phyloP scores from a whole-genome alignment of 2,113 vertebrate species.

The Crotalus horridus region DNA sequence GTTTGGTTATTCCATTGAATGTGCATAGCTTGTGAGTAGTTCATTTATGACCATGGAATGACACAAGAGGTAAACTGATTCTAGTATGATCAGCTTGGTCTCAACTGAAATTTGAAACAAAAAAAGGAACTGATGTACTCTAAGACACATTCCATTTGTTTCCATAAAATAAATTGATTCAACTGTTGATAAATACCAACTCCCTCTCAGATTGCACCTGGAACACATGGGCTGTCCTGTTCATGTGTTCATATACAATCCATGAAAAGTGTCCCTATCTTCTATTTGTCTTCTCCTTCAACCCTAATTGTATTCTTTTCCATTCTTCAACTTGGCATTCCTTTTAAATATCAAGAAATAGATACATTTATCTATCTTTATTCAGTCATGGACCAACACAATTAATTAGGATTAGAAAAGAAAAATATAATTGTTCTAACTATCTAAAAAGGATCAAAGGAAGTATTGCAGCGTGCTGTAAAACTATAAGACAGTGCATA shows the following conservation, averaged over 20 bases:
- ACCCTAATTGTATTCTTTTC: not conserved
- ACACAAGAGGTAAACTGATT: not conserved
- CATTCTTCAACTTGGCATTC: not conserved
- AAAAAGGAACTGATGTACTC: not conserved
- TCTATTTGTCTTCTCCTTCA: not conserved
- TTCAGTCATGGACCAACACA: not conserved
- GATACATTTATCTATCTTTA: not conserved
- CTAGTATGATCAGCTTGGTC: not conserved
- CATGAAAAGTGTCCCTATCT: not conserved
- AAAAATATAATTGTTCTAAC: not conserved
- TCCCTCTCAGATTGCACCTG: not conserved
- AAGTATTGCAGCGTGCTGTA: not conserved
- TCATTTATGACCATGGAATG: not conserved
- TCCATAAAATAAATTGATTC: not conserved
- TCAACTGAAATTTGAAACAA: not conserved
- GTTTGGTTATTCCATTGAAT: not conserved
- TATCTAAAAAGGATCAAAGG: not conserved
- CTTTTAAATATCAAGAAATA: not conserved
- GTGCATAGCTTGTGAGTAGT: not conserved
- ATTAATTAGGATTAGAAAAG: not conserved
- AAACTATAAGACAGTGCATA: not conserved
- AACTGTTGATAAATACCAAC: not conserved
- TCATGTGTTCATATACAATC: too few species aligned
- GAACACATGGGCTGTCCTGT: not conserved
- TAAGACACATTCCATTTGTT: not conserved